Conservation (phyloP, 2,113 vertebrate species). For the Psophia crepitans region DNA sequence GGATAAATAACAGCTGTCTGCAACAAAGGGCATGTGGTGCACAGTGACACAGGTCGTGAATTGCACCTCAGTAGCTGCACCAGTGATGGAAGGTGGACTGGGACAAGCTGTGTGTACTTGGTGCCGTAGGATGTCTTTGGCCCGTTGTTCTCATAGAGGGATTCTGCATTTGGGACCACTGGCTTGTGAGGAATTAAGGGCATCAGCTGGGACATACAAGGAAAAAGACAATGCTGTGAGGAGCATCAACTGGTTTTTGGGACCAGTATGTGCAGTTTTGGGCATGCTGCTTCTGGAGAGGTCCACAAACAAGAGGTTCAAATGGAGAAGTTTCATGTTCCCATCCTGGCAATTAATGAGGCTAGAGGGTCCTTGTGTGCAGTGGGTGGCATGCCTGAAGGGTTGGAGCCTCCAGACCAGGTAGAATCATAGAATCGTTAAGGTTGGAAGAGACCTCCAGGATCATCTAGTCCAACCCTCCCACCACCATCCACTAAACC, state of each 20-base stretch:
- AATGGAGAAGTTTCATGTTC: background rate
- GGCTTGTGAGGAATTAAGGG: background rate
- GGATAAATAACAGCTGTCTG: background rate
- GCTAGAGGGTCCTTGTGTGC: background rate
- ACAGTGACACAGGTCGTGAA: fast-evolving
- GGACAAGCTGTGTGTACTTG: background rate
- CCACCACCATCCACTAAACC: too few relatives aligned
- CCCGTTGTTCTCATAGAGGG: background rate
- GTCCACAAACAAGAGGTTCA: background rate
- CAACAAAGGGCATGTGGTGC: background rate
- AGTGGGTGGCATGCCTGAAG: fast-evolving
- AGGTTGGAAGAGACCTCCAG: too few relatives aligned
- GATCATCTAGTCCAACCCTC: too few relatives aligned
- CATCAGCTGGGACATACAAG: fast-evolving
- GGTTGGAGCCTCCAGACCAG: fast-evolving
- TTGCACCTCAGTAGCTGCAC: background rate
- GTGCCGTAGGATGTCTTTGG: background rate
- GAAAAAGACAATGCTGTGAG: background rate
- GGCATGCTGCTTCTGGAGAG: background rate
- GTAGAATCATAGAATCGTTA: too few relatives aligned
- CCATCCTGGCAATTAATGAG: background rate
- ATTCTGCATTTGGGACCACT: background rate
- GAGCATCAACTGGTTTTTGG: background rate
- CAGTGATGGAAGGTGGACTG: fast-evolving
- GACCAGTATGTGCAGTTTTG: background rate